Percentiles rank a stretch among this genome's conserved stretches.
phyloP scores from a whole-genome alignment of 2,797 vertebrate species.

The Hippocampus kuda region DNA sequence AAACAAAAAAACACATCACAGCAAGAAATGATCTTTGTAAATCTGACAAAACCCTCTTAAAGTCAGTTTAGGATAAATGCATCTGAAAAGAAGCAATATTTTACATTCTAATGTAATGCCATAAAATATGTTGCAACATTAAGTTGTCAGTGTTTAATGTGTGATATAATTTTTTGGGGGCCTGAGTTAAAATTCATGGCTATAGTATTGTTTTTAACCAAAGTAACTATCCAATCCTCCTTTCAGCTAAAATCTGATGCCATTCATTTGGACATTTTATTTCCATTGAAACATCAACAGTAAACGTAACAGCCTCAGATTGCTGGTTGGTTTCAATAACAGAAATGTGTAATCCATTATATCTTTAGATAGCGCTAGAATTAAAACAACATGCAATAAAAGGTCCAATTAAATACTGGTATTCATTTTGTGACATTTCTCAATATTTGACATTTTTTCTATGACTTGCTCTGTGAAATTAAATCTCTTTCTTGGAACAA shows the following conservation, averaged over 20 bases:
- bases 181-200: background rate
- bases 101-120: background rate
- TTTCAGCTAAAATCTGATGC: background rate
- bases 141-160: background rate
- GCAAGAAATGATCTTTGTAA: background rate
- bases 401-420: no score
- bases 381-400: no score
- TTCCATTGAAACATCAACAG: background rate
- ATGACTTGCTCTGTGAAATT: no score
- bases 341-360: background rate
- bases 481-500: no score
- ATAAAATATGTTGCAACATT: background rate
- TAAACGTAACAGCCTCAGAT: background rate
- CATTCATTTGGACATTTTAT: background rate
- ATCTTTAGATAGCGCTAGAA: background rate
- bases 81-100: background rate
- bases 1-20: background rate
- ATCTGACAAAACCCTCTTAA: background rate
- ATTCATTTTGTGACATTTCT: background rate
- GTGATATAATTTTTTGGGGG: no score
- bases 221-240: background rate
- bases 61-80: no score
- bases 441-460: background rate
- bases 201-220: background rate
- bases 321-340: background rate